Evolutionary conservation across 2,113 vertebrate genomes (phyloP).

Genomic region (Coregonus clupeaformis): DNA sequence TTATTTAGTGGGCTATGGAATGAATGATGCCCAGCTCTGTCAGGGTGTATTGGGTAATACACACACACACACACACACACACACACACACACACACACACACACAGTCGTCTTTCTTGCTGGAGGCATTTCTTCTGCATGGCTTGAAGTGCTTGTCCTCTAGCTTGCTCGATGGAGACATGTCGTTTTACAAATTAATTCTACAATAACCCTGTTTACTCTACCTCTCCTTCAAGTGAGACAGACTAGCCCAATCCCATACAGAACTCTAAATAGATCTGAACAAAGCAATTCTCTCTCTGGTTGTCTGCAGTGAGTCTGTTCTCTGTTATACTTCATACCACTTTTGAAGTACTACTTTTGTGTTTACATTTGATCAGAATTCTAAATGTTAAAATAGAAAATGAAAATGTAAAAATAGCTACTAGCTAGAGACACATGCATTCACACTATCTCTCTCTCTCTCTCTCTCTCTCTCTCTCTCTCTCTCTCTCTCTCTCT

Average conservation of each 20-base stretch:
- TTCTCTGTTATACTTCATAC: background rate
- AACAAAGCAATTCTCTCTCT: background rate
- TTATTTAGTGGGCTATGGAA: background rate
- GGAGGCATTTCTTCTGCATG: constrained; percentile 69
- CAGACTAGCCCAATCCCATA: background rate
- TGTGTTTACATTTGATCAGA: background rate
- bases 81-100: background rate
- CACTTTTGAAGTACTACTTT: too few species aligned
- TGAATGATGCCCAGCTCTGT: background rate
- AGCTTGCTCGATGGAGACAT: constrained; percentile 50
- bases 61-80: constrained; percentile 1
- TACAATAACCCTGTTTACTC: constrained; percentile 35
- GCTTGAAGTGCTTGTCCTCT: constrained; percentile 65
- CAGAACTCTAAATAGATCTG: background rate
- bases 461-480: too few species aligned
- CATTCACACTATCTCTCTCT: too few species aligned
- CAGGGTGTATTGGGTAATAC: background rate
- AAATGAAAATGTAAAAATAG: too few species aligned
- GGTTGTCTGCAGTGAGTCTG: background rate
- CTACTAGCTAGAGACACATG: background rate
- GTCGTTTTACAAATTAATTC: constrained; percentile 37
- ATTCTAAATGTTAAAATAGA: too few species aligned
- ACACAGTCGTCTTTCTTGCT: constrained; percentile 44
- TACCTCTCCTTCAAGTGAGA: constrained; percentile 21
- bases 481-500: too few species aligned